A percentile compares a stretch with the other conserved stretches of the same genome.
These are phyloP conservation scores for Proterorhinus semilunaris DNA, from an alignment of 2,113 vertebrate genomes.

Conservation along the genomic window DNA sequence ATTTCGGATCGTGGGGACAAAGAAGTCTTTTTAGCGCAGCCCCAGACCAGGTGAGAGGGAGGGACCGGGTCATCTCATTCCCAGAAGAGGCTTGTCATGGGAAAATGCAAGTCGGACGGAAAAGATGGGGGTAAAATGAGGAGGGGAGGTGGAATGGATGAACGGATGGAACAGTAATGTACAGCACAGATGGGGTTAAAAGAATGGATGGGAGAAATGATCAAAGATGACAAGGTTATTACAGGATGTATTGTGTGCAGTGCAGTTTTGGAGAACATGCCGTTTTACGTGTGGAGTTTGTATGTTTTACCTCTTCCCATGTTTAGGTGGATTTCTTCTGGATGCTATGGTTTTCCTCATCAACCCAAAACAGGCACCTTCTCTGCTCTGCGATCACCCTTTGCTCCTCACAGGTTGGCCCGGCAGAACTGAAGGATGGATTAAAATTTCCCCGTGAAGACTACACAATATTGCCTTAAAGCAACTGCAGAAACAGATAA, in stretches of 20 bases:
- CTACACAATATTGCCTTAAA: too few relatives aligned
- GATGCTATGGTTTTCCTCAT: too few relatives aligned
- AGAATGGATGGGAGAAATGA: neutral
- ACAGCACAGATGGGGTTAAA: neutral
- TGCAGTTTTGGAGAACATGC: too few relatives aligned
- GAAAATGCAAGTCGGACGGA: constrained; percentile 61
- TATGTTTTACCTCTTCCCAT: too few relatives aligned
- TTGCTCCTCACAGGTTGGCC: too few relatives aligned
- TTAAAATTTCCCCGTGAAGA: too few relatives aligned
- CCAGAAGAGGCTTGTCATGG: constrained; percentile 70
- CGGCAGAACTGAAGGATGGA: too few relatives aligned
- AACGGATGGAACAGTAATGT: constrained; percentile 20
- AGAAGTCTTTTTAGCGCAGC: constrained; percentile 78
- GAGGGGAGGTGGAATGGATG: constrained; percentile 11
- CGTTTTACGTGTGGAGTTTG: too few relatives aligned
- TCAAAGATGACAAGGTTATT: neutral
- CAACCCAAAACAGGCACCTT: too few relatives aligned
- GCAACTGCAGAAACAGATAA: too few relatives aligned
- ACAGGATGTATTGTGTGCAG: neutral
- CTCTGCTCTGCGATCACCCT: too few relatives aligned
- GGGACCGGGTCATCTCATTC: constrained; percentile 79
- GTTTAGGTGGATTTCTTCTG: too few relatives aligned
- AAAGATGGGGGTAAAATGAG: constrained; percentile 7
- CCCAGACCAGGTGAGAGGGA: constrained; percentile 82
- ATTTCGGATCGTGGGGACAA: constrained; percentile 73